Evolutionary conservation across 2,888 invertebrate genomes (phyloP).

Genomic region (Melieria crassipennis): DNA sequence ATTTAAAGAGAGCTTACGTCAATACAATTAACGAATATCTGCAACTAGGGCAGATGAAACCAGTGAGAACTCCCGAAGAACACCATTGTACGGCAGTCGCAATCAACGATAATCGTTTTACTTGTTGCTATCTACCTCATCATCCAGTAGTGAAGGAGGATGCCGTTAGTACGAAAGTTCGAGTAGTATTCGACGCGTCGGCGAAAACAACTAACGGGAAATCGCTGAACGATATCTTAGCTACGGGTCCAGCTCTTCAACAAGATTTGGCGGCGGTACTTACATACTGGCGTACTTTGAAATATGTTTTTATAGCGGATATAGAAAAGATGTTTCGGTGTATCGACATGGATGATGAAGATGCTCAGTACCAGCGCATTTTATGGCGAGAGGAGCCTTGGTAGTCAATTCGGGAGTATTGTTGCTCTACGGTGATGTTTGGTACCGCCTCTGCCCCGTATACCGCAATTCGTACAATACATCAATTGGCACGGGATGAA

Average conservation of each 20-base stretch:
- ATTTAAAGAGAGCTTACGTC: background rate
- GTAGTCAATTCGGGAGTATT: no score
- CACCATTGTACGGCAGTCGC: no score
- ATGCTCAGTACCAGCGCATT: no score
- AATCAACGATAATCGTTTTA: no score
- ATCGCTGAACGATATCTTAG: conserved; percentile 47
- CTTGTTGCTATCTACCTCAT: no score
- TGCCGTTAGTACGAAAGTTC: conserved; percentile 6
- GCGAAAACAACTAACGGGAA: conserved; percentile 41
- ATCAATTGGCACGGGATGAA: no score
- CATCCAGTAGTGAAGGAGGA: no score
- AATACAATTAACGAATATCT: background rate
- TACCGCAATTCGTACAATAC: no score
- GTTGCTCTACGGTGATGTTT: no score
- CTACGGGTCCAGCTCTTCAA: conserved; percentile 49
- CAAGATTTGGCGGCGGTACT: conserved; percentile 43
- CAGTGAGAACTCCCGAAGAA: background rate
- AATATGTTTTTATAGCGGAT: conserved; percentile 47
- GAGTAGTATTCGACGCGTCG: conserved; percentile 30
- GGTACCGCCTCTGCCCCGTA: no score
- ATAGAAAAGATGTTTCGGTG: conserved; percentile 52
- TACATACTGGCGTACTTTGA: conserved; percentile 34
- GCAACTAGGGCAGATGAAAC: background rate
- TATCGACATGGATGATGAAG: conserved; percentile 40
- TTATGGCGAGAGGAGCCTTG: no score